These are phyloP conservation scores for Caerostris extrusa DNA, from an alignment of 1,140 invertebrate species.

Conservation along the genomic window DNA sequence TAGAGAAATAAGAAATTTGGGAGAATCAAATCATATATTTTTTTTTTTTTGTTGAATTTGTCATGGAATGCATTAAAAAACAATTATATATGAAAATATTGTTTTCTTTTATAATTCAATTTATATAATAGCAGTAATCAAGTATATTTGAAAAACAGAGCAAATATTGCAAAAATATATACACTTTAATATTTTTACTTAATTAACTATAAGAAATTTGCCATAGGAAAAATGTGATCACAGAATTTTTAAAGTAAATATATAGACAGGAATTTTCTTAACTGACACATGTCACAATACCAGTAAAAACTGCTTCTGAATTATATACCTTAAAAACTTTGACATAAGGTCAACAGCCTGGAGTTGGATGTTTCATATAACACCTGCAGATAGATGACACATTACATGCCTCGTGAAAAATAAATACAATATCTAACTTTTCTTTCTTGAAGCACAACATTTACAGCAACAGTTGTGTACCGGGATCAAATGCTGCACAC, in stretches of 20 bases:
- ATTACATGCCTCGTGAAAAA: too few species aligned
- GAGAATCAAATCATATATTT: too few species aligned
- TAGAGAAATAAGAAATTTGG: too few species aligned
- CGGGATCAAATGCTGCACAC: too few species aligned
- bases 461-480: too few species aligned
- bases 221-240: not conserved
- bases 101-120: too few species aligned
- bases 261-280: not conserved
- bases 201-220: not conserved
- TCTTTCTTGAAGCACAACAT: too few species aligned
- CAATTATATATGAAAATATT: not conserved
- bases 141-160: not conserved
- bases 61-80: not conserved
- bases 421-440: too few species aligned
- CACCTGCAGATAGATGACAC: not conserved
- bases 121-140: too few species aligned
- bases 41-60: too few species aligned
- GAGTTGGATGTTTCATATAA: not conserved
- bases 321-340: not conserved
- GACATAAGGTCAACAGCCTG: not conserved
- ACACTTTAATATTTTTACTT: not conserved
- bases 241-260: not conserved
- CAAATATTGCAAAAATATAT: not conserved
- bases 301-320: not conserved
- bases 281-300: not conserved